A percentile compares a stretch with the other conserved stretches of the same genome.
Conservation (phyloP, 2,797 vertebrate genomes). For the Betta splendens region DNA sequence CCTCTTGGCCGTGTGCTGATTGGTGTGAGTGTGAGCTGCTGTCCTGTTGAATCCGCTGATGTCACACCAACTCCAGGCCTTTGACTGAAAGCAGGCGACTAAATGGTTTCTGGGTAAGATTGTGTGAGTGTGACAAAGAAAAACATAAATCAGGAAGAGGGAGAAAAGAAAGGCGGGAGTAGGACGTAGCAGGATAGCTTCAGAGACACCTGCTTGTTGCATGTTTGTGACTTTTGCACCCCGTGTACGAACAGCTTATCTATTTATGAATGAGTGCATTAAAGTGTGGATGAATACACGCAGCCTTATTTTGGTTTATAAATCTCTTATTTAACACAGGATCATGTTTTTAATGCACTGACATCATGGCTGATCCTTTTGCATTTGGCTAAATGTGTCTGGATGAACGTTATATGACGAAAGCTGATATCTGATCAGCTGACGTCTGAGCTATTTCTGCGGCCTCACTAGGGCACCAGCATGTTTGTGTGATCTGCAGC, state of each 20-base stretch:
- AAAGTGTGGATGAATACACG: not conserved
- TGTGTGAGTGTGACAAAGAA: slow-evolving; percentile 1
- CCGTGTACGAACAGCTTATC: not conserved
- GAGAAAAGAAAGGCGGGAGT: slow-evolving; percentile 2
- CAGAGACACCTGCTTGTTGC: slow-evolving; percentile 25
- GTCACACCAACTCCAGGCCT: slow-evolving; percentile 10
- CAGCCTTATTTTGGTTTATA: slow-evolving; percentile 11
- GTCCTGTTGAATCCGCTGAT: slow-evolving; percentile 21
- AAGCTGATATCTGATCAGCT: slow-evolving; percentile 52
- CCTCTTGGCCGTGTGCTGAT: slow-evolving; percentile 14
- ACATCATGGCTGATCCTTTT: slow-evolving; percentile 17
- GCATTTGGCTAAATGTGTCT: slow-evolving; percentile 25
- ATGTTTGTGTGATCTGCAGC: slow-evolving; percentile 57
- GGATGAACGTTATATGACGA: slow-evolving; percentile 16
- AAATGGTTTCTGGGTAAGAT: slow-evolving; percentile 6
- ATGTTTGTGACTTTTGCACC: slow-evolving; percentile 1
- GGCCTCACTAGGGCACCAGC: slow-evolving; percentile 47
- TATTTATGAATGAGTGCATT: slow-evolving; percentile 1
- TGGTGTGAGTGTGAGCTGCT: slow-evolving; percentile 2
- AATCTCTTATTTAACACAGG: slow-evolving; percentile 25
- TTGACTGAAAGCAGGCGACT: slow-evolving; percentile 2
- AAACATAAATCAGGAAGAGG: slow-evolving; percentile 6
- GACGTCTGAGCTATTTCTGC: slow-evolving; percentile 41
- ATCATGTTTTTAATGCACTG: slow-evolving; percentile 12
- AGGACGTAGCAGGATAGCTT: slow-evolving; percentile 8